A percentile compares a stretch with the other conserved stretches of the same genome.
Evolutionary conservation across 2,113 vertebrate genomes (phyloP).

Genomic region (Hydrochoerus hydrochaeris): DNA sequence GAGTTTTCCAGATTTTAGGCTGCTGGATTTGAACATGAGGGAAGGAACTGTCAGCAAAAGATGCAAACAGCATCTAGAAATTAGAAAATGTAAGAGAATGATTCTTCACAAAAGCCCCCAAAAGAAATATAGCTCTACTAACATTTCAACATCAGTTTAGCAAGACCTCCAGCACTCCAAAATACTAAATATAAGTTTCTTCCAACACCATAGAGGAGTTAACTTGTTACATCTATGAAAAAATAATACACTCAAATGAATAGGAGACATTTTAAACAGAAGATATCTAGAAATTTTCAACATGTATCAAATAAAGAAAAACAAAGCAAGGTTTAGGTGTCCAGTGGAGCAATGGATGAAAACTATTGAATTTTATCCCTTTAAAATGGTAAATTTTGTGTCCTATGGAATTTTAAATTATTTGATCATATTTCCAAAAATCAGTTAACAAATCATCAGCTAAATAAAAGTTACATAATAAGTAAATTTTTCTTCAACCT

Average conservation of each 20-base stretch:
- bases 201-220: neutral
- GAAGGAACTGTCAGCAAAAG: neutral
- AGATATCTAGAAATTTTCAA: neutral
- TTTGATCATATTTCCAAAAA: neutral
- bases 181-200: neutral
- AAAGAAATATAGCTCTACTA: neutral
- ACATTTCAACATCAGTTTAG: neutral
- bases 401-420: neutral
- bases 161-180: neutral
- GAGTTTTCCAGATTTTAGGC: neutral
- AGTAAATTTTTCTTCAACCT: neutral
- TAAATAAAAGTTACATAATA: neutral
- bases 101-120: neutral
- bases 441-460: neutral
- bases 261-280: neutral
- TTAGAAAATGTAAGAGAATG: neutral
- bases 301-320: neutral
- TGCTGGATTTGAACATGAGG: neutral
- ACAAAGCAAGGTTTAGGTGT: neutral
- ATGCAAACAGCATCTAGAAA: neutral
- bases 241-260: neutral
- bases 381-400: slow-evolving; percentile 4
- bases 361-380: neutral
- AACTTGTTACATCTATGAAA: neutral
- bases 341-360: neutral